phyloP scores from a whole-genome alignment of 2,888 invertebrate genomes.

The Melieria omissa region DNA sequence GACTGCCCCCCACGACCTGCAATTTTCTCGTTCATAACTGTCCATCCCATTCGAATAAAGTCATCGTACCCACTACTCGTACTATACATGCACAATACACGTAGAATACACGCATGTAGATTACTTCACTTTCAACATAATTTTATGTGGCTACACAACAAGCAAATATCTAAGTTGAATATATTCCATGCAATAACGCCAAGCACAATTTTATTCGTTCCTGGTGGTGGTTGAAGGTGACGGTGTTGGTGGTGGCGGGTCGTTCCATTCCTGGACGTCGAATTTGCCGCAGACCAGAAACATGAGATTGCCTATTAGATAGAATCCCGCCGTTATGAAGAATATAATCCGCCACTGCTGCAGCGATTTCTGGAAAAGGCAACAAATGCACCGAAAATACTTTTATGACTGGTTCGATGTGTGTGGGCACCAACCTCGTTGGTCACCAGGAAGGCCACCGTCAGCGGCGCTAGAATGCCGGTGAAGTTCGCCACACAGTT shows the following conservation, averaged over 20 bases:
- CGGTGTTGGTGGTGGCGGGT: slow-evolving; percentile 51
- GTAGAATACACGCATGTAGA: too few species aligned
- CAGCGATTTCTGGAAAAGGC: slow-evolving; percentile 70
- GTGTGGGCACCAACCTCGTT: slow-evolving; percentile 72
- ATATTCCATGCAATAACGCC: too few species aligned
- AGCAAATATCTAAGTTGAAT: too few species aligned
- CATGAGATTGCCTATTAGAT: slow-evolving; percentile 75
- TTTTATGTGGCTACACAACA: too few species aligned
- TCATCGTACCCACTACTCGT: too few species aligned
- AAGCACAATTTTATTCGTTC: too few species aligned
- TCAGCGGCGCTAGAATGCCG: slow-evolving; percentile 81
- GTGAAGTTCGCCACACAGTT: slow-evolving; percentile 81
- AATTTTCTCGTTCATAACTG: too few species aligned
- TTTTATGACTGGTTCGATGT: background rate
- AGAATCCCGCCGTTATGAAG: slow-evolving; percentile 77
- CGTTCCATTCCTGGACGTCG: slow-evolving; percentile 78
- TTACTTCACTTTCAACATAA: too few species aligned
- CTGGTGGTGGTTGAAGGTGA: too few species aligned
- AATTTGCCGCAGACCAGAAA: slow-evolving; percentile 77
- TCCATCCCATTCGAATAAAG: too few species aligned
- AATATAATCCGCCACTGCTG: slow-evolving; percentile 81
- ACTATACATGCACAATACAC: too few species aligned
- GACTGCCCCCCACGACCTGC: too few species aligned
- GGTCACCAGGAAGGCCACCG: slow-evolving; percentile 76
- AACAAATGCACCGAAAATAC: background rate